Percentiles rank a stretch among this genome's conserved stretches.
These are phyloP conservation scores for Psittacus erithacus DNA, from an alignment of 2,113 vertebrate species.

Conservation along the genomic window DNA sequence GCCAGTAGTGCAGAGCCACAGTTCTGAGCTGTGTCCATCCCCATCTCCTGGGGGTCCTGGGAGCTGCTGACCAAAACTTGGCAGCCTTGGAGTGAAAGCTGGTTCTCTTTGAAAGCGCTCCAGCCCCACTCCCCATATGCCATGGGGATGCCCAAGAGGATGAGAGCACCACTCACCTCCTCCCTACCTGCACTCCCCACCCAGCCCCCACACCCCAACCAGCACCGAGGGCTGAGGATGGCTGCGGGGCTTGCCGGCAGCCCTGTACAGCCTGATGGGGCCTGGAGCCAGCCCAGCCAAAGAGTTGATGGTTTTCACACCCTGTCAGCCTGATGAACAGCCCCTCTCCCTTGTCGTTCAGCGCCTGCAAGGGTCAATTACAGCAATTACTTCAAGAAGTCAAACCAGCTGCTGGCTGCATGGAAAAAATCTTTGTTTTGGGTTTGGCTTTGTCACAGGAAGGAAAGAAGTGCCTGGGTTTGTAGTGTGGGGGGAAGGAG, in stretches of 20 bases:
- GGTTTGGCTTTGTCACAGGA: conserved; percentile 11
- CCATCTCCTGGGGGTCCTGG: rapidly evolving
- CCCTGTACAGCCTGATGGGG: neutral
- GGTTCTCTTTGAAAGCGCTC: neutral
- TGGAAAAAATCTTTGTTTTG: conserved; percentile 41
- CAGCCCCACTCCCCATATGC: rapidly evolving
- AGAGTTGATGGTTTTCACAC: conserved; percentile 48
- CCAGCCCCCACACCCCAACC: rapidly evolving
- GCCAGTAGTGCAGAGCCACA: neutral
- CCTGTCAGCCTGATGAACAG: conserved; percentile 1
- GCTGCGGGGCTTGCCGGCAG: neutral
- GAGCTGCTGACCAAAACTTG: neutral
- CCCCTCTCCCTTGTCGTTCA: neutral
- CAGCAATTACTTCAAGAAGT: conserved; percentile 61
- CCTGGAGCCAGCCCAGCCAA: neutral
- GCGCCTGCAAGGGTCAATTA: conserved; percentile 67
- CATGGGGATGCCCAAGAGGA: neutral
- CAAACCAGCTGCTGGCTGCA: conserved; percentile 32
- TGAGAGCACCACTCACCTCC: neutral
- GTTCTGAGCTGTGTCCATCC: neutral
- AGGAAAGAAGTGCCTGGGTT: neutral
- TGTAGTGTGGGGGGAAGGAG: neutral
- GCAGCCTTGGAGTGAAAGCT: neutral
- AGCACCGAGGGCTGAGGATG: rapidly evolving
- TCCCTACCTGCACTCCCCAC: neutral